A percentile compares a stretch with the other conserved stretches of the same genome.
Evolutionary conservation across 2,888 invertebrate genomes (phyloP).

Genomic region (Trachelus stipa): DNA sequence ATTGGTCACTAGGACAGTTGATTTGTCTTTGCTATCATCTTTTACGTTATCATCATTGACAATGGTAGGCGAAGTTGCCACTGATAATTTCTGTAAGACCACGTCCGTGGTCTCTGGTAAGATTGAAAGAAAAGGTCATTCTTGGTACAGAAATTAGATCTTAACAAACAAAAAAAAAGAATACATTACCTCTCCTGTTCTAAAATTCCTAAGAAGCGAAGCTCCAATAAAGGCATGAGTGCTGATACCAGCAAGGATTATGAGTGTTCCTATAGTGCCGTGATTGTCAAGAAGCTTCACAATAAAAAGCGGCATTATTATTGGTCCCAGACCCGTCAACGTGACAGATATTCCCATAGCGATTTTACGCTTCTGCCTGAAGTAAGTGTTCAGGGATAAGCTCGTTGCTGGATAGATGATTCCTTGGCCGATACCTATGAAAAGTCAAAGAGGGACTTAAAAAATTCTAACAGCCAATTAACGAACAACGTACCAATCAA

Average conservation of each 20-base stretch:
- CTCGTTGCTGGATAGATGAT: constrained; percentile 66
- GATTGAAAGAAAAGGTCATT: constrained; percentile 1
- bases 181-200: constrained; percentile 24
- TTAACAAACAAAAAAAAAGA: background rate
- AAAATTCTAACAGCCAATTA: background rate
- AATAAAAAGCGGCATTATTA: constrained; percentile 68
- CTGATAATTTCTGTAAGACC: background rate
- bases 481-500: constrained; percentile 40
- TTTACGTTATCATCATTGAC: background rate
- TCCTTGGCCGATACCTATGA: constrained; percentile 67
- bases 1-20: background rate
- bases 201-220: constrained; percentile 67
- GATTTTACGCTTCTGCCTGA: constrained; percentile 66
- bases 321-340: constrained; percentile 67
- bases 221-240: constrained; percentile 67
- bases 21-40: background rate
- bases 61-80: background rate
- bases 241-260: constrained; percentile 68
- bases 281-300: constrained; percentile 61
- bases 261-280: constrained; percentile 65
- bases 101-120: constrained; percentile 22
- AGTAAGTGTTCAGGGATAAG: constrained; percentile 68
- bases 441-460: background rate
- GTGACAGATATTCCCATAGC: constrained; percentile 68
- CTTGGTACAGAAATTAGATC: background rate